These are phyloP conservation scores for Pavo muticus DNA, from an alignment of 2,113 vertebrate species.

Conservation along the genomic window DNA sequence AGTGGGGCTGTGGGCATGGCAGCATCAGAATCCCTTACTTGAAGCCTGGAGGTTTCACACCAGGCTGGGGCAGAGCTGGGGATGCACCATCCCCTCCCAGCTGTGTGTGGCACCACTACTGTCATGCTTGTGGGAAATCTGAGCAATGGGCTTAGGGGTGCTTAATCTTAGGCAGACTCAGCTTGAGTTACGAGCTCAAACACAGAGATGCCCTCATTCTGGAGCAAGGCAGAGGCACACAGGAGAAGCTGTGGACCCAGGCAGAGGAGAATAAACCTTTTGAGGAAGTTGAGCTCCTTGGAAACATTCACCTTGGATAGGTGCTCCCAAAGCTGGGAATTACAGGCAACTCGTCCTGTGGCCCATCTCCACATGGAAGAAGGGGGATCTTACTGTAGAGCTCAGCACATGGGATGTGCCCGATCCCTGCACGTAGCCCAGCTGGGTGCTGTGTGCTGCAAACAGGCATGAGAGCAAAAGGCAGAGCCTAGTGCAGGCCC, in stretches of 20 bases:
- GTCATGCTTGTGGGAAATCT: neutral
- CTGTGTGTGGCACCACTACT: neutral
- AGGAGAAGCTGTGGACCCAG: accelerated
- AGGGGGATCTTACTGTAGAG: accelerated
- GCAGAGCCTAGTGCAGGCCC: neutral
- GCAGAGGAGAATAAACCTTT: neutral
- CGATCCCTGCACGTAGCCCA: accelerated
- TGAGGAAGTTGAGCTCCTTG: neutral
- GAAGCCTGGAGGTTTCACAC: neutral
- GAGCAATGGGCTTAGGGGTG: neutral
- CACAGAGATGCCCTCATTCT: neutral
- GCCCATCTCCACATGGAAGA: neutral
- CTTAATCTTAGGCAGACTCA: neutral
- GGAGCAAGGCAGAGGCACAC: neutral
- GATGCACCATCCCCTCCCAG: accelerated
- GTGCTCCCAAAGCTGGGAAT: neutral
- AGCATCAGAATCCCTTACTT: neutral
- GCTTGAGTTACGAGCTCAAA: neutral
- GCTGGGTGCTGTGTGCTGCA: accelerated
- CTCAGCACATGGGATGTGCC: neutral
- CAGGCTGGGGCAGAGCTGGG: neutral
- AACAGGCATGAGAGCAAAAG: neutral
- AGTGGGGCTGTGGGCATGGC: neutral
- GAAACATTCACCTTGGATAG: accelerated
- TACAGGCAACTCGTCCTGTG: neutral